phyloP scores from a whole-genome alignment of 2,888 invertebrate genomes.

The Dicyrtomina minuta region DNA sequence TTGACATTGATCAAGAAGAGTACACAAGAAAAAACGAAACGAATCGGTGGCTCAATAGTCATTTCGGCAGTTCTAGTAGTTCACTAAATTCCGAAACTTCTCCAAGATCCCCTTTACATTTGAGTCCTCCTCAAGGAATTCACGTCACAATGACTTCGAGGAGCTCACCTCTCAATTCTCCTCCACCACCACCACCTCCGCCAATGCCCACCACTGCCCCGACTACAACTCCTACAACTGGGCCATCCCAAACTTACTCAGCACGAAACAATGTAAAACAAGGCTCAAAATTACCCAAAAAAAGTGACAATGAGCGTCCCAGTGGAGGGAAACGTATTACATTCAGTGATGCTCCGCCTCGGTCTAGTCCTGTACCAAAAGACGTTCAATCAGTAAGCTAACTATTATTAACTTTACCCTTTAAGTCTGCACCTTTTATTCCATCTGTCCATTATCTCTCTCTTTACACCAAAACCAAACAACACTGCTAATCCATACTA shows the following conservation, averaged over 20 bases:
- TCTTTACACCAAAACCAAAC: not conserved
- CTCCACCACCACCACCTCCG: constrained; percentile 36
- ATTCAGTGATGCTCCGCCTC: constrained; percentile 51
- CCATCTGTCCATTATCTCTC: not conserved
- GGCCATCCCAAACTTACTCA: constrained; percentile 32
- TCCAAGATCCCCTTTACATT: constrained; percentile 48
- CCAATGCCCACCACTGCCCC: constrained; percentile 24
- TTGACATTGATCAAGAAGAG: constrained; percentile 84
- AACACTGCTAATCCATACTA: constrained; percentile 16
- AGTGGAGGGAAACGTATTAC: constrained; percentile 50
- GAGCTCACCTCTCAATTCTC: constrained; percentile 48
- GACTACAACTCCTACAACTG: constrained; percentile 7
- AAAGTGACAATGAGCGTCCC: constrained; percentile 5
- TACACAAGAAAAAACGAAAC: constrained; percentile 86
- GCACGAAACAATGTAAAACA: constrained; percentile 20
- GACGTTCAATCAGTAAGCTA: constrained; percentile 53
- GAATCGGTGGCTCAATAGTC: constrained; percentile 86
- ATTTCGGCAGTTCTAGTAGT: constrained; percentile 66
- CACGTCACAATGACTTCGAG: constrained; percentile 53
- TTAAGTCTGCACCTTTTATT: not conserved
- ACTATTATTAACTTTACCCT: constrained; percentile 29
- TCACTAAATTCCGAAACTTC: constrained; percentile 51
- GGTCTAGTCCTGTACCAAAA: constrained; percentile 47
- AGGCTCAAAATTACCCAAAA: constrained; percentile 9
- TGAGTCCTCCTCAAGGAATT: constrained; percentile 50